phyloP scores from a whole-genome alignment of 2,113 vertebrate species.

The Hystrix cristata region DNA sequence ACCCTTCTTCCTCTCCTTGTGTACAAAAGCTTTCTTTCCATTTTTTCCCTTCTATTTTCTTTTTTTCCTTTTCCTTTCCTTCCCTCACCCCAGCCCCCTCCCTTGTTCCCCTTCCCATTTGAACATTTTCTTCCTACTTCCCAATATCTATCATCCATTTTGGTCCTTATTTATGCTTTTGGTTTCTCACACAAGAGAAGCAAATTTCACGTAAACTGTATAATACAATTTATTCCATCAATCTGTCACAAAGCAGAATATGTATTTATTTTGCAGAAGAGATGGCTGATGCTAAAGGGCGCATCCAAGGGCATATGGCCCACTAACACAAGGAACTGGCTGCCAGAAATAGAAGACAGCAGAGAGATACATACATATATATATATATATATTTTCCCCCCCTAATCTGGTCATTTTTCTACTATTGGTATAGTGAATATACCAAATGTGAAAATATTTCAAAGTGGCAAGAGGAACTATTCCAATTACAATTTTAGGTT shows the following conservation, averaged over 20 bases:
- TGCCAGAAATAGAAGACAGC: neutral
- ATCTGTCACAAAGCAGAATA: neutral
- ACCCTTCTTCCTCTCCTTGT: no score
- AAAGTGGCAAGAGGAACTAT: neutral
- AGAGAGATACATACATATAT: no score
- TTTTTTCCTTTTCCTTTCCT: no score
- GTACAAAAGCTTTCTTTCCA: no score
- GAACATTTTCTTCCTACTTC: no score
- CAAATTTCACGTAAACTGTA: neutral
- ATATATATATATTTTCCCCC: neutral
- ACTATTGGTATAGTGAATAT: neutral
- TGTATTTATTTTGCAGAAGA: neutral
- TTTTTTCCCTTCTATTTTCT: no score
- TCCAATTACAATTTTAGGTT: slow-evolving; percentile 40
- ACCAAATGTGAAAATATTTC: neutral
- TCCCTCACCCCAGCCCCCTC: no score
- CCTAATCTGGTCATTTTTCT: neutral
- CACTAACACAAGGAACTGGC: neutral
- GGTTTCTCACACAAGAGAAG: no score
- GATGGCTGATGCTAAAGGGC: neutral
- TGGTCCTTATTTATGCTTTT: no score
- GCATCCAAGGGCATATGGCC: neutral
- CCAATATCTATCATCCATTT: no score
- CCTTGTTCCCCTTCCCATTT: no score
- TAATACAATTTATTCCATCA: neutral